phyloP scores from a whole-genome alignment of 2,888 invertebrate genomes.

The Calliopum simillimum region DNA sequence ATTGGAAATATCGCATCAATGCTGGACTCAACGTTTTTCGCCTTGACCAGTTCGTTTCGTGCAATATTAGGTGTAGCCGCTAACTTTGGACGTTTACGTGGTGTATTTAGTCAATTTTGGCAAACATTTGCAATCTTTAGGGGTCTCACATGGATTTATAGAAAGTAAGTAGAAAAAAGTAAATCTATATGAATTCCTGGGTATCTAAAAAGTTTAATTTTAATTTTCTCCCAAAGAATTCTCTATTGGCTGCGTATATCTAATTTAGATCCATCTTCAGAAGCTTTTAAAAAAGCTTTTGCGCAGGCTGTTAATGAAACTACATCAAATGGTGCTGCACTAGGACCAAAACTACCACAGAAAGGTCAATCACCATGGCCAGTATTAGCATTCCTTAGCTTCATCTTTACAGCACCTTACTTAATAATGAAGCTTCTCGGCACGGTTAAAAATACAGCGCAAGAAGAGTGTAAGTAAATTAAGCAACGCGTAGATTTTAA shows the following conservation, averaged over 20 bases:
- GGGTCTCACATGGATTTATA: slow-evolving; percentile 83
- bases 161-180: slow-evolving; percentile 67
- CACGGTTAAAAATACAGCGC: slow-evolving; percentile 69
- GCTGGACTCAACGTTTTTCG: slow-evolving; percentile 96
- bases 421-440: slow-evolving; percentile 86
- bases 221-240: slow-evolving; percentile 51
- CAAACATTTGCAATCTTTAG: slow-evolving; percentile 87
- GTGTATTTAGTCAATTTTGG: slow-evolving; percentile 87
- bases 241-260: slow-evolving; percentile 64
- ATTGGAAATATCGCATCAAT: slow-evolving; percentile 95
- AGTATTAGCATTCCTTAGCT: slow-evolving; percentile 87
- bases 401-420: slow-evolving; percentile 92
- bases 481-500: slow-evolving; percentile 68
- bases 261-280: slow-evolving; percentile 63
- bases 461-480: slow-evolving; percentile 72
- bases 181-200: neutral
- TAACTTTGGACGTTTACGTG: slow-evolving; percentile 86
- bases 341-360: slow-evolving; percentile 63
- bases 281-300: slow-evolving; percentile 68
- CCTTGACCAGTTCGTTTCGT: slow-evolving; percentile 93
- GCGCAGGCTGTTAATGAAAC: slow-evolving; percentile 63
- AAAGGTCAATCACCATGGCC: slow-evolving; percentile 81
- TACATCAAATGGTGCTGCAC: slow-evolving; percentile 53
- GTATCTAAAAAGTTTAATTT: neutral
- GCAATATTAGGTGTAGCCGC: slow-evolving; percentile 97